These are phyloP conservation scores for Mesoligia furuncula DNA, from an alignment of 2,888 invertebrate species.

Conservation along the genomic window DNA sequence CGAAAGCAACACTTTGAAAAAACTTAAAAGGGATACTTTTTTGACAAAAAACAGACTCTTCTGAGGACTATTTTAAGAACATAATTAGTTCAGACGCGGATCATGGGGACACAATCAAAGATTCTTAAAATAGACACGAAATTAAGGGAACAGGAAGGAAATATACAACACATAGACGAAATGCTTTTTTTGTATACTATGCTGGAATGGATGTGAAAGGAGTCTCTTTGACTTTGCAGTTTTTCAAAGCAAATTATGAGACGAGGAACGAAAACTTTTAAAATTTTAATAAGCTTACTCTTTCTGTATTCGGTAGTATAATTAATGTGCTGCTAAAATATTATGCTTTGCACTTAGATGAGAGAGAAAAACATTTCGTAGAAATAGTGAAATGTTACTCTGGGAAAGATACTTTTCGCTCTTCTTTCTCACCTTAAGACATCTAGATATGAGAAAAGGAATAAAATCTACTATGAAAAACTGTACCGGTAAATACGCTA, in stretches of 20 bases:
- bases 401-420: neutral
- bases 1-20: conserved; percentile 3
- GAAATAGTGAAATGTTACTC: neutral
- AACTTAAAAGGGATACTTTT: conserved; percentile 15
- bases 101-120: conserved; percentile 60
- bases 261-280: neutral
- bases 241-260: conserved; percentile 19
- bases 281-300: conserved; percentile 18
- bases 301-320: neutral
- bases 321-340: conserved; percentile 6
- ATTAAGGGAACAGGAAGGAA: conserved; percentile 44
- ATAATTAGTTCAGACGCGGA: conserved; percentile 61
- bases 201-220: neutral
- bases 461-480: neutral
- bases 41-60: conserved; percentile 52
- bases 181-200: neutral
- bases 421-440: neutral
- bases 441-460: neutral
- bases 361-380: neutral
- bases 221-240: conserved; percentile 10
- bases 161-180: conserved; percentile 30
- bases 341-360: neutral
- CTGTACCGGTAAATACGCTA: too few relatives aligned
- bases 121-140: conserved; percentile 47
- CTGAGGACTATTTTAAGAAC: conserved; percentile 47